phyloP scores from a whole-genome alignment of 2,888 invertebrate genomes.

The Acronicta aceris region DNA sequence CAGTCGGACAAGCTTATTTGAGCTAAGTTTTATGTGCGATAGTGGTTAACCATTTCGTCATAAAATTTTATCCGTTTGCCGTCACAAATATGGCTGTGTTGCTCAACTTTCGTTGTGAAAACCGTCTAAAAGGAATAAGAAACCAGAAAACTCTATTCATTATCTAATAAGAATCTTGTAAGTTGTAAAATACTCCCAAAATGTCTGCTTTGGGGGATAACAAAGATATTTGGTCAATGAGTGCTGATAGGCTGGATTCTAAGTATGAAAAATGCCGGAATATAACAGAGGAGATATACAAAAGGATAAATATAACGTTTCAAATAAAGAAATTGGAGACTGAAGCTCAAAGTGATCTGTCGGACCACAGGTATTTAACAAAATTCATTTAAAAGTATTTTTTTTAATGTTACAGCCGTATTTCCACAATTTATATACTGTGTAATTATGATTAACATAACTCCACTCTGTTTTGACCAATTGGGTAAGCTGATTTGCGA shows the following conservation, averaged over 20 bases:
- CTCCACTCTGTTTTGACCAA: neutral
- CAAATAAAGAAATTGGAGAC: conserved; percentile 81
- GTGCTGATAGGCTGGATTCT: conserved; percentile 69
- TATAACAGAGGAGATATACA: conserved; percentile 86
- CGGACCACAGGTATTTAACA: conserved; percentile 76
- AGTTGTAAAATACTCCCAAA: conserved; percentile 52
- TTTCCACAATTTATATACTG: neutral
- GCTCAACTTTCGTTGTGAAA: conserved; percentile 64
- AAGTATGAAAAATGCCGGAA: conserved; percentile 85
- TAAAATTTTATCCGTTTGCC: conserved; percentile 53
- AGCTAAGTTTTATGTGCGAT: conserved; percentile 21
- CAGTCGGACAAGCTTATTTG: conserved; percentile 43
- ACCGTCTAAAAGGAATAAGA: conserved; percentile 56
- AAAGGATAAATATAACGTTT: conserved; percentile 85
- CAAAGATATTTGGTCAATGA: conserved; percentile 71
- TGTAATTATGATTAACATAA: conserved; percentile 6
- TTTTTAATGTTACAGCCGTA: neutral
- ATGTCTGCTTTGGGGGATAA: conserved; percentile 79
- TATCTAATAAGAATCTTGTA: conserved; percentile 70
- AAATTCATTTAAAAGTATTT: neutral
- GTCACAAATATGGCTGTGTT: conserved; percentile 68
- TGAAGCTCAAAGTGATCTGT: conserved; percentile 76
- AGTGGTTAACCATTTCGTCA: conserved; percentile 58
- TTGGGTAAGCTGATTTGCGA: conserved; percentile 22
- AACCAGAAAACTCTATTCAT: conserved; percentile 59